A percentile compares a stretch with the other conserved stretches of the same genome.
Evolutionary conservation across 1,140 invertebrate genomes (phyloP).

Genomic region (Muscidifurax raptorellus): DNA sequence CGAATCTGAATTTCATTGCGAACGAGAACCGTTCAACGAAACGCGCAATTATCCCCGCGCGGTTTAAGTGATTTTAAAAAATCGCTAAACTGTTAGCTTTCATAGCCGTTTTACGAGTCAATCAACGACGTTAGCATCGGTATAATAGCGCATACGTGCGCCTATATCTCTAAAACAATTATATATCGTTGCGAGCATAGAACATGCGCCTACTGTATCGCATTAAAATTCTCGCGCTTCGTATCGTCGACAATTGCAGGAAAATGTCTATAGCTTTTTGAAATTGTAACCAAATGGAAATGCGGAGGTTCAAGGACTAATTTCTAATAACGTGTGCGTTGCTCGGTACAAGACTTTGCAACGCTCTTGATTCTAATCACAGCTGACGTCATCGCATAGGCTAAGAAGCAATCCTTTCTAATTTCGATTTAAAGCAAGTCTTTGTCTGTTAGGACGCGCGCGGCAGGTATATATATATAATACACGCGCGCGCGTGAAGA

Average conservation of each 20-base stretch:
- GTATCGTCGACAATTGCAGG: neutral
- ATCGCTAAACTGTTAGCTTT: neutral
- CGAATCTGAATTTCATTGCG: neutral
- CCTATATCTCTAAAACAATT: neutral
- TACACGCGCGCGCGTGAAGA: neutral
- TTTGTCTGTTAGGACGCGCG: constrained; percentile 23
- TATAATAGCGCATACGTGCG: too few species aligned
- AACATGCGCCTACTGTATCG: constrained; percentile 43
- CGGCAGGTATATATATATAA: neutral
- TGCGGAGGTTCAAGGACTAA: constrained; percentile 63
- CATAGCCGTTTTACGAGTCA: neutral
- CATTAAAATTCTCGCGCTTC: neutral
- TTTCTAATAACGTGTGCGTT: neutral
- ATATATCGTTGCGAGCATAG: neutral
- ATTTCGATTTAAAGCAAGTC: constrained; percentile 33
- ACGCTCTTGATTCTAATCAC: constrained; percentile 49
- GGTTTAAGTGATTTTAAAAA: neutral
- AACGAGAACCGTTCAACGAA: too few species aligned
- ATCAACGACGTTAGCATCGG: neutral
- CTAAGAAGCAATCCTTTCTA: constrained; percentile 54
- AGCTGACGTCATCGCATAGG: constrained; percentile 52
- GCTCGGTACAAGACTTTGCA: constrained; percentile 15
- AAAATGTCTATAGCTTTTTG: neutral
- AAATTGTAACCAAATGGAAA: constrained; percentile 51
- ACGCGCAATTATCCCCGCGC: too few species aligned